Percentiles rank a stretch among this genome's conserved stretches.
These are phyloP conservation scores for Hipposideros armiger DNA, from an alignment of 2,113 vertebrate species.

Conservation along the genomic window DNA sequence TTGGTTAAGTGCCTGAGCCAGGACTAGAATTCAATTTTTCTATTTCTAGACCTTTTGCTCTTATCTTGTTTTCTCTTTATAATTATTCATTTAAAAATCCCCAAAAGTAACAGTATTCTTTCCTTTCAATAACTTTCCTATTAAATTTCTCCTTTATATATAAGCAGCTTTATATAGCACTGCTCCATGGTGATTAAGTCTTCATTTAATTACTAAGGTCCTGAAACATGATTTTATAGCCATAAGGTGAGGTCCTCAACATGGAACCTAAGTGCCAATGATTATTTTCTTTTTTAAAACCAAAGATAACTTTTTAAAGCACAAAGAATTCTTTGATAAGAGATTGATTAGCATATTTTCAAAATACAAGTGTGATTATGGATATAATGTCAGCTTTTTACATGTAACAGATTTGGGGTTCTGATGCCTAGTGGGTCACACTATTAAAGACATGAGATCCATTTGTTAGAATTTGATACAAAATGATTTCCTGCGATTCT, in stretches of 20 bases:
- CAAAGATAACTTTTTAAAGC: constrained; percentile 37
- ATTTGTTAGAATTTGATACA: constrained; percentile 18
- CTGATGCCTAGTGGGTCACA: neutral
- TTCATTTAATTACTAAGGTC: constrained; percentile 34
- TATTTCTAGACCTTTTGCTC: constrained; percentile 7
- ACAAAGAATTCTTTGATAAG: neutral
- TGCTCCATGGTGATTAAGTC: neutral
- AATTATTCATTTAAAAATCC: constrained; percentile 53
- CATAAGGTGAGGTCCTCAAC: neutral
- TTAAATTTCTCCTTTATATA: neutral
- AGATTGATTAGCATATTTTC: constrained; percentile 21
- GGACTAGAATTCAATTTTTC: constrained; percentile 26
- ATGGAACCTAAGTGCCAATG: neutral
- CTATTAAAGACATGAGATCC: neutral
- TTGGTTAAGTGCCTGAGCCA: neutral
- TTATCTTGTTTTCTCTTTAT: constrained; percentile 17
- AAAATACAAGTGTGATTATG: constrained; percentile 36
- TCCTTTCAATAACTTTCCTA: constrained; percentile 41
- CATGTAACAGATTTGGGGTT: neutral
- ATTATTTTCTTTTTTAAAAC: constrained; percentile 48
- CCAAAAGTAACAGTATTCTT: constrained; percentile 29
- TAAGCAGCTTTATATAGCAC: neutral
- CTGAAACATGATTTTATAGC: constrained; percentile 13
- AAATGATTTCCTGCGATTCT: constrained; percentile 5
- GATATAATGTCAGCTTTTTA: constrained; percentile 19